phyloP scores from a whole-genome alignment of 2,113 vertebrate species.

The Pedetes capensis region DNA sequence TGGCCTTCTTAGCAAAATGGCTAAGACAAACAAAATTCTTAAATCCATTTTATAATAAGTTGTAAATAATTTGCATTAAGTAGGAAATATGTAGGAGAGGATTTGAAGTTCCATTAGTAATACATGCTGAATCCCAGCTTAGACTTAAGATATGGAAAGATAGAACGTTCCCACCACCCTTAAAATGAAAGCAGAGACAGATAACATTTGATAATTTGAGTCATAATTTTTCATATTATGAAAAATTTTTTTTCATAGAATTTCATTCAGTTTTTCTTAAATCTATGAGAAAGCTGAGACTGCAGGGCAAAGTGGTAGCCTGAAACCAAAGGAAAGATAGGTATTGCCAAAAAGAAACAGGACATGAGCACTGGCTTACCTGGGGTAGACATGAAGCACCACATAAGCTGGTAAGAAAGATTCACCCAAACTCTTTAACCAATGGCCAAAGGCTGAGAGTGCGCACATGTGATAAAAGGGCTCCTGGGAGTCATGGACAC shows the following conservation, averaged over 20 bases:
- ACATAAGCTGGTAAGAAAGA: background rate
- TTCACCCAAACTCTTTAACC: background rate
- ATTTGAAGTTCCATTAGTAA: constrained; percentile 35
- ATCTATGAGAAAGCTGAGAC: background rate
- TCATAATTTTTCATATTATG: background rate
- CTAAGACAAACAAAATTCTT: constrained; percentile 42
- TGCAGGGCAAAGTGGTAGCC: background rate
- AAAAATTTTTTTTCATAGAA: background rate
- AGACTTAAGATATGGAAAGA: background rate
- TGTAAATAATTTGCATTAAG: background rate
- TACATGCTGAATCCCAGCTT: background rate
- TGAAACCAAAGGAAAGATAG: background rate
- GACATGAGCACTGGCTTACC: background rate
- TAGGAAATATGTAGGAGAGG: background rate
- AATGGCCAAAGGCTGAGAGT: background rate
- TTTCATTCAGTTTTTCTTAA: background rate
- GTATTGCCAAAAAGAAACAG: background rate
- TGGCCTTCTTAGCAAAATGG: background rate
- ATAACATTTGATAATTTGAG: constrained; percentile 2
- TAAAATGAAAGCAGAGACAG: background rate
- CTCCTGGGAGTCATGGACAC: background rate
- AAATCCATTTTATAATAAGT: background rate
- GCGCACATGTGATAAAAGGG: background rate
- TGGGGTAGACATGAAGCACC: background rate
- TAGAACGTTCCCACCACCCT: background rate